These are phyloP conservation scores for Oscheius sp. DNA, from an alignment of 2,888 invertebrate species.

Conservation along the genomic window DNA sequence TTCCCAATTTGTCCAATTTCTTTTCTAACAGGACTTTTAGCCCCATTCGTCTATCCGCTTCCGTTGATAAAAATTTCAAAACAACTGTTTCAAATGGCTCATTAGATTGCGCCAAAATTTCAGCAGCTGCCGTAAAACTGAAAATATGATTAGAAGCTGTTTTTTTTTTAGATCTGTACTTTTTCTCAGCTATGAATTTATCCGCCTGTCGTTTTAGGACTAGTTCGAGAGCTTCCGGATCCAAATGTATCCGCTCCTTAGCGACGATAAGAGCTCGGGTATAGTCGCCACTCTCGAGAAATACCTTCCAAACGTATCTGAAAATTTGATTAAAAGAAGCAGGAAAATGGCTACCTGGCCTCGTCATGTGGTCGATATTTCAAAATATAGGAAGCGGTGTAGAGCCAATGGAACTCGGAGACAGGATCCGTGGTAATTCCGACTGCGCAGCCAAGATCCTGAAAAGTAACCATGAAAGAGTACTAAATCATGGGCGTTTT, in stretches of 20 bases:
- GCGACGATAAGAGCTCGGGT: constrained; percentile 58
- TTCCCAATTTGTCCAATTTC: constrained; percentile 81
- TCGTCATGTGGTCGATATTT: constrained; percentile 70
- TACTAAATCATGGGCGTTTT: too few species aligned
- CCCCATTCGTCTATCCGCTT: constrained; percentile 82
- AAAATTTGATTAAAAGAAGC: neutral
- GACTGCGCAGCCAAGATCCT: constrained; percentile 52
- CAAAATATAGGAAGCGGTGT: constrained; percentile 57
- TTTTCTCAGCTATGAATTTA: constrained; percentile 66
- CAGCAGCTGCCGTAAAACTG: constrained; percentile 78
- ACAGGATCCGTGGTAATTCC: constrained; percentile 62
- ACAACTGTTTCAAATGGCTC: constrained; percentile 90
- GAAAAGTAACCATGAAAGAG: constrained; percentile 6
- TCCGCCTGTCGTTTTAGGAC: constrained; percentile 70
- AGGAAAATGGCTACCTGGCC: constrained; percentile 46
- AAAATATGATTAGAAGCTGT: constrained; percentile 25
- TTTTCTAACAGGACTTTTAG: constrained; percentile 87
- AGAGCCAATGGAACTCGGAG: constrained; percentile 67
- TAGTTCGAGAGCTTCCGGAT: constrained; percentile 63
- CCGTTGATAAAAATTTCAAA: constrained; percentile 50
- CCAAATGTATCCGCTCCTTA: constrained; percentile 48
- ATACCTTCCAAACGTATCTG: constrained; percentile 69
- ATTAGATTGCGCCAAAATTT: constrained; percentile 88
- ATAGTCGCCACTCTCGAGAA: constrained; percentile 67
- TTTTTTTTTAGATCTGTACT: too few species aligned